Evolutionary conservation across 2,888 invertebrate species (phyloP), one percentile per base, ranked within the genome.

Genomic region (Amiota mariae): DNA sequence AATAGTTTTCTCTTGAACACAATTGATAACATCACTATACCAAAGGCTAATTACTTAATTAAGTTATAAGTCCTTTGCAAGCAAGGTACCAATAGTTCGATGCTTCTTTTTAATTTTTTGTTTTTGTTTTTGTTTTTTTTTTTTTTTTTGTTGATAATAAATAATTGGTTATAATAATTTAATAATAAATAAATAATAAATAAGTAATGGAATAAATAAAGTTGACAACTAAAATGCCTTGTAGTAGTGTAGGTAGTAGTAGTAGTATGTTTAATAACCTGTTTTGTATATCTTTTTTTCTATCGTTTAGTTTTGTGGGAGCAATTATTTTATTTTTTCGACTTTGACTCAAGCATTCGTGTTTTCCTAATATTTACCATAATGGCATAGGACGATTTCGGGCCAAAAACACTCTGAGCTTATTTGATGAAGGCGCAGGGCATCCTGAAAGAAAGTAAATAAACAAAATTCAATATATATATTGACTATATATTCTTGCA

Each of bases 371-470:
- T 59, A 12, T 78, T 76, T 88, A 88, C 89, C 89, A 89, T 79
- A 89, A 85, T 74, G 87, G 85, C 87, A 89, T 87, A 64, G 88
- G 88, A 73, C 84, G 87, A 75, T 87, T 86, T 79, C 87, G 82
- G 78, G 84, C 84, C 75, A 87, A 73, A 70, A 80, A 84, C 71
- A 78, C 79, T 72, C 88, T 81, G 77, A 85, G 76, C 66, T 79
- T 81, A 75, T 80, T 82, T 49, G 73, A 74, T 57, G 79, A 78
- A n/a, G 88, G 88, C 63, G 91, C 91, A 75, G 93, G 92, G 88
- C 93, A 93, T 89, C 90, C 93, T 93, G 57, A 2, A 66, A 76
- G 67, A 90, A 56, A 90, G n/a, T n/a, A n/a, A 88, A 79, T 47
- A 15, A 1, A 64, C 11, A 66, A 54, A 36, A 18, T 9, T 18